Base-by-base conservation (phyloP, 2,113 vertebrate species). In the Hyaena hyaena region DNA sequence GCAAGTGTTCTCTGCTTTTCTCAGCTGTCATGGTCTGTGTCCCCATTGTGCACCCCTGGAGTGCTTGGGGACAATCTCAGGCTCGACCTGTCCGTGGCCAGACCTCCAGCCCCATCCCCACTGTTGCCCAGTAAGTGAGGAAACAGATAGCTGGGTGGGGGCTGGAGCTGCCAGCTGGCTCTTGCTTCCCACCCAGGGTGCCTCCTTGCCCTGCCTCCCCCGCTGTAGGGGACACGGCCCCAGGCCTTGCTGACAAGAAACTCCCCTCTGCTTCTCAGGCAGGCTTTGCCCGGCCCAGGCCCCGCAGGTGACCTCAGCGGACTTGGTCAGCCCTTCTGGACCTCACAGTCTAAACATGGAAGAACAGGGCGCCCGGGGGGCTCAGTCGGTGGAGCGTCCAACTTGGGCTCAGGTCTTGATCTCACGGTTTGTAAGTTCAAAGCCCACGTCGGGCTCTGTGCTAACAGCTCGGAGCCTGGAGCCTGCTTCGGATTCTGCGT, bases 321-420 rank as follows among this genome's bases (percentile, higher is more conserved):
- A 43, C 33, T 0, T 15, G 43, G 50, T 61, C 24, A 7, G 15
- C 11, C 16, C 69, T 45, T 19, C 0, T 1, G 4, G 63, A 19
- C 17, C n/a, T 48, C 61, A 11, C 19, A 0, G 45, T 53, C 65
- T 39, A 65, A 28, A 16, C n/a, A 0, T 0, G 26, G 50, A 45
- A 4, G 58, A 61, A 1, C 58, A 7, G 58, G 58, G 21, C 58
- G 6, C 58, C 58, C 9, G 58, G 21, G 58, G 21, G 58, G 21
- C 58, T 23, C 21, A 21, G 58, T 61, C 21, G 58, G 58, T 61
- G 19, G 53, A 55, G 53, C 16, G 4, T 17, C 53, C 53, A 16
- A 55, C 53, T 55, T 55, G 1, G 53, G 58, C 58, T 23, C 58
- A 61, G 58, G 21, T 61, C 58, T 61, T 61, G 58, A 9, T 23